Conservation (phyloP, 2,888 invertebrate species). For the Cinara cedri region DNA sequence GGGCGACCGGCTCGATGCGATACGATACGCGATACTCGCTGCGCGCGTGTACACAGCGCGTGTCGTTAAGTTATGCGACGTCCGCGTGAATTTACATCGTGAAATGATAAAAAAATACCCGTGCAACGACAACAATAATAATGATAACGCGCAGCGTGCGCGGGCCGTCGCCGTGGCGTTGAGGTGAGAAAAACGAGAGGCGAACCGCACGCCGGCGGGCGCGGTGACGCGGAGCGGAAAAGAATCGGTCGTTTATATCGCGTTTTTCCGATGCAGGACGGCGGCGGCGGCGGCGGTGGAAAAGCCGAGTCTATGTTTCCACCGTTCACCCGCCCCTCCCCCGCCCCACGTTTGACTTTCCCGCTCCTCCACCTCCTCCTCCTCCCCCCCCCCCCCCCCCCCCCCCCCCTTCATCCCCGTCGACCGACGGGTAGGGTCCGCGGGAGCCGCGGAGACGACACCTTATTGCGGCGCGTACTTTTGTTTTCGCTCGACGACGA, state of each 20-base stretch:
- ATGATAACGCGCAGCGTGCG: not conserved
- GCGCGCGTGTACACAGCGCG: too few species aligned
- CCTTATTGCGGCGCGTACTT: not conserved
- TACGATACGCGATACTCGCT: not conserved
- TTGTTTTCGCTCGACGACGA: not conserved
- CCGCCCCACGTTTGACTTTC: too few species aligned
- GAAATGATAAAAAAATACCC: too few species aligned
- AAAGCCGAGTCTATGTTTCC: constrained; percentile 17
- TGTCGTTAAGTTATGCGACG: too few species aligned
- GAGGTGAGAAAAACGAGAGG: constrained; percentile 21
- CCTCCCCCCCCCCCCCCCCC: not conserved
- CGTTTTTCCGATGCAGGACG: constrained; percentile 43
- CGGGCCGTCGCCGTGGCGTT: too few species aligned
- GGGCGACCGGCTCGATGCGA: not conserved
- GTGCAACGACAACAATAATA: too few species aligned
- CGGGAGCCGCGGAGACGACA: not conserved
- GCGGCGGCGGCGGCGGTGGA: not conserved
- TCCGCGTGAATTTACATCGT: too few species aligned
- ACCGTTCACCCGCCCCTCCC: not conserved
- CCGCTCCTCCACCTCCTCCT: too few species aligned
- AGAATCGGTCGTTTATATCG: constrained; percentile 44
- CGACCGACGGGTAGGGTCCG: too few species aligned
- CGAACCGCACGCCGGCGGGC: constrained; percentile 2
- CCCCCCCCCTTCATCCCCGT: not conserved
- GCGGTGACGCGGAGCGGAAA: constrained; percentile 32